These are phyloP conservation scores for Leucania comma DNA, from an alignment of 2,888 invertebrate species.

Conservation along the genomic window DNA sequence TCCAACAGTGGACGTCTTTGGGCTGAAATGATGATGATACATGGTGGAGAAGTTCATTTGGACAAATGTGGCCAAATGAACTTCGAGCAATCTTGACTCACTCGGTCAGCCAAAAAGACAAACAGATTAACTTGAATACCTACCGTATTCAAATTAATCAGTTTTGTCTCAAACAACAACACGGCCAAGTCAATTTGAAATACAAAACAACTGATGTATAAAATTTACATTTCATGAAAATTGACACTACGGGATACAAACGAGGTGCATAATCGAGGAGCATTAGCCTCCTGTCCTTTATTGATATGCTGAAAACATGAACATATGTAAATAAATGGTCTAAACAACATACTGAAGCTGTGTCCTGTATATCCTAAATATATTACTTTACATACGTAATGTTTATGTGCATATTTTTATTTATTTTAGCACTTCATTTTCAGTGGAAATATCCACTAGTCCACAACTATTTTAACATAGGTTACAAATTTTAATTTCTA, in stretches of 20 bases:
- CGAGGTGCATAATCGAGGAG: constrained; percentile 52
- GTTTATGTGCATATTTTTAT: too few relatives aligned
- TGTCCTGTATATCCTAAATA: too few relatives aligned
- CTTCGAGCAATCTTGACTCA: not conserved
- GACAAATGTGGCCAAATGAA: not conserved
- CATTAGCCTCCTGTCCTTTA: constrained; percentile 62
- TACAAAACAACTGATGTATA: constrained; percentile 54
- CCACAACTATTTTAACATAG: not conserved
- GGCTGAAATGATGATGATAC: too few relatives aligned
- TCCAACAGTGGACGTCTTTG: too few relatives aligned
- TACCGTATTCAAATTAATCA: constrained; percentile 7
- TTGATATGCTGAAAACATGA: constrained; percentile 60
- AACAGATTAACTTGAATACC: too few relatives aligned
- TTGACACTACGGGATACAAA: constrained; percentile 36
- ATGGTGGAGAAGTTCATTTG: too few relatives aligned
- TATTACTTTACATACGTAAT: too few relatives aligned
- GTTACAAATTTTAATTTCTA: not conserved
- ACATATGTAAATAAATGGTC: constrained; percentile 33
- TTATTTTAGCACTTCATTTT: not conserved
- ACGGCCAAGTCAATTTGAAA: constrained; percentile 30
- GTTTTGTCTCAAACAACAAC: constrained; percentile 26
- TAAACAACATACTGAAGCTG: too few relatives aligned
- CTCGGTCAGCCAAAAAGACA: not conserved
- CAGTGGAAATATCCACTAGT: not conserved
- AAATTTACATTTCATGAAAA: constrained; percentile 55